These are phyloP conservation scores for Nycticryphes semicollaris DNA, from an alignment of 2,113 vertebrate species.

Conservation along the genomic window DNA sequence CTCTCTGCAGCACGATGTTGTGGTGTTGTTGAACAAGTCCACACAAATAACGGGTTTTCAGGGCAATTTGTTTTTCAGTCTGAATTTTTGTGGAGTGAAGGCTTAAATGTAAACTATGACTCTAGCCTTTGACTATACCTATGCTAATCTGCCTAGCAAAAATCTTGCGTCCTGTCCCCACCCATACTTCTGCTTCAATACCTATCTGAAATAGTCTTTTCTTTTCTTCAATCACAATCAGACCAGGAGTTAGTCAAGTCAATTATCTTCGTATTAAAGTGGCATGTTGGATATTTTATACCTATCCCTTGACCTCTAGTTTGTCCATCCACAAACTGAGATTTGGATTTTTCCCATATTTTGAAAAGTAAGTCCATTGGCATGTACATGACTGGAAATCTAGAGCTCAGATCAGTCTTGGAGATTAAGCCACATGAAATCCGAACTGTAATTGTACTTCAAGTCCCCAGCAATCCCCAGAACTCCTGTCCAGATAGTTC, in stretches of 20 bases:
- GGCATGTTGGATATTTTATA: background rate
- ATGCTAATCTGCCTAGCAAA: background rate
- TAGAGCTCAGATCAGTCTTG: background rate
- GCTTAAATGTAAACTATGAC: background rate
- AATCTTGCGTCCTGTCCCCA: background rate
- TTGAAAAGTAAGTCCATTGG: background rate
- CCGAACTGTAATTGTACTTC: background rate
- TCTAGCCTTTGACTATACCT: background rate
- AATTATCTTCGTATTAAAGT: background rate
- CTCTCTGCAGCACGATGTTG: fast-evolving
- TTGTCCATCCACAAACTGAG: background rate
- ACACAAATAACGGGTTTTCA: background rate
- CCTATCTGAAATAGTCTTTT: background rate
- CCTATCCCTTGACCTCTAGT: background rate
- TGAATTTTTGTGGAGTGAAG: background rate
- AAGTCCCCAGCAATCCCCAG: background rate
- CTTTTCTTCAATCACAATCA: background rate
- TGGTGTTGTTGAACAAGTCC: background rate
- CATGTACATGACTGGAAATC: fast-evolving
- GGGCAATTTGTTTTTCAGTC: background rate
- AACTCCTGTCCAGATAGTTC: background rate
- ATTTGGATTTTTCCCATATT: background rate
- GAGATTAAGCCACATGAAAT: background rate
- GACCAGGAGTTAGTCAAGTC: background rate
- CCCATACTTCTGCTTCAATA: background rate